Percentiles rank a stretch among this genome's conserved stretches.
These are phyloP conservation scores for Enchytraeus crypticus DNA, from an alignment of 2,888 invertebrate genomes.

Conservation along the genomic window DNA sequence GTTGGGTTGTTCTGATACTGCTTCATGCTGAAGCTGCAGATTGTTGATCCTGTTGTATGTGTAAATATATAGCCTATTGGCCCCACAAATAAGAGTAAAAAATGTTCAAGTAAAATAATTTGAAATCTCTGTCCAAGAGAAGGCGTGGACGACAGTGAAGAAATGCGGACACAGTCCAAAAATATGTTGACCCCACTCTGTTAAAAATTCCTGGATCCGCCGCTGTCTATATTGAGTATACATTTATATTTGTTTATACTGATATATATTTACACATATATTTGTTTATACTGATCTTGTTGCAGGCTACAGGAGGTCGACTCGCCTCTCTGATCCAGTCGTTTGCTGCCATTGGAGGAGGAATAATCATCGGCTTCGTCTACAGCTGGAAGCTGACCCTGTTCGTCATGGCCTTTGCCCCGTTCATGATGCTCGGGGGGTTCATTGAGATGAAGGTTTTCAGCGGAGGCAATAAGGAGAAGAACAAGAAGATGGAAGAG, in stretches of 20 bases:
- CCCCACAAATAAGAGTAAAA: neutral
- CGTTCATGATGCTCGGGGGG: constrained; percentile 46
- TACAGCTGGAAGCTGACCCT: constrained; percentile 52
- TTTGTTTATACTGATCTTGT: no score
- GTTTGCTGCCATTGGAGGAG: constrained; percentile 44
- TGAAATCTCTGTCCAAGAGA: neutral
- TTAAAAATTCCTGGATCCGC: no score
- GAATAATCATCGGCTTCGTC: constrained; percentile 49
- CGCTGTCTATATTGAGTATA: no score
- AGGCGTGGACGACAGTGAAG: no score
- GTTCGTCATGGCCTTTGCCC: constrained; percentile 47
- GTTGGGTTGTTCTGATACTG: no score
- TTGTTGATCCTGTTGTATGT: no score
- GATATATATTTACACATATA: no score
- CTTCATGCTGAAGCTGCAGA: no score
- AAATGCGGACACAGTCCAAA: no score
- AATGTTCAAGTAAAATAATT: neutral
- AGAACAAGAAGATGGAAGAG: neutral
- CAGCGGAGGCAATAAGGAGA: neutral
- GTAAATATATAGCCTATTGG: no score
- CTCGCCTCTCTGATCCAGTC: constrained; percentile 46
- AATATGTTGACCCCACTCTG: constrained; percentile 7
- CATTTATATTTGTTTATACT: no score
- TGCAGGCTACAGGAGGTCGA: constrained; percentile 49
- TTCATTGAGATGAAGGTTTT: constrained; percentile 35